Evolutionary conservation across 2,797 vertebrate species (phyloP).

Genomic region (Eidolon dupreanum): DNA sequence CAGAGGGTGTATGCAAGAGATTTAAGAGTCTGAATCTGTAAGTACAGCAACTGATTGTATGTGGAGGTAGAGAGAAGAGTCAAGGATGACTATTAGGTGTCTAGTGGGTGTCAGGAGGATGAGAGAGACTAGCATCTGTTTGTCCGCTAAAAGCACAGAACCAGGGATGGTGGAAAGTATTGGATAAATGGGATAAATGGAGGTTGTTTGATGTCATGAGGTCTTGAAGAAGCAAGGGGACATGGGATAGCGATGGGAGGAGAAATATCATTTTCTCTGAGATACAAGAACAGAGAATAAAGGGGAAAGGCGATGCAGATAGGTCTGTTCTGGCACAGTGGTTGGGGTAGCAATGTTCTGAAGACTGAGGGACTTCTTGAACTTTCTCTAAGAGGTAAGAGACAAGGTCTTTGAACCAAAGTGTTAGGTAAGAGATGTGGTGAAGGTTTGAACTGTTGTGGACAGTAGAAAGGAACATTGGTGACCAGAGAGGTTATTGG

Average conservation of each 20-base stretch:
- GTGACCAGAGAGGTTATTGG: too few species aligned
- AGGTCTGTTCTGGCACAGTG: background rate
- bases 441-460: background rate
- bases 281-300: background rate
- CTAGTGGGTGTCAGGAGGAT: background rate
- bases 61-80: background rate
- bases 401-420: background rate
- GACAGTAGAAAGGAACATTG: background rate
- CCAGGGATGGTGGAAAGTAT: background rate
- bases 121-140: background rate
- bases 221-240: background rate
- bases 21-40: background rate
- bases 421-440: background rate
- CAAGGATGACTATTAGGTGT: background rate
- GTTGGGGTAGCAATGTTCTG: background rate
- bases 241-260: background rate
- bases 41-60: background rate
- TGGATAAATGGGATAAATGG: background rate
- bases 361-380: background rate
- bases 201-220: background rate
- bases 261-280: background rate
- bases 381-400: background rate
- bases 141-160: background rate
- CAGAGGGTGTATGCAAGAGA: background rate
- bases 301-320: background rate